Evolutionary conservation across 1,140 invertebrate genomes (phyloP).

Genomic region (Armadillidium nasatum): DNA sequence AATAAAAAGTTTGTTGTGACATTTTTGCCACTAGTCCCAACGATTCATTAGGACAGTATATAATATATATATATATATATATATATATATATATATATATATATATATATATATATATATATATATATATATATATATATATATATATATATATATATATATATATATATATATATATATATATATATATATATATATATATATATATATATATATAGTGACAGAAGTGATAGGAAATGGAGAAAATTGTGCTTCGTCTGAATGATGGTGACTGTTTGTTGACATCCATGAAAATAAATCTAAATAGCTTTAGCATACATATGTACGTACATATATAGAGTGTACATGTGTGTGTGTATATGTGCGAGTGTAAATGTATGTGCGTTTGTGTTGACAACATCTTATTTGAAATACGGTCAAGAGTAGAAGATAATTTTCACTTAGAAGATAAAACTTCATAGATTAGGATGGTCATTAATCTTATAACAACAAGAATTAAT

Average conservation of each 20-base stretch:
- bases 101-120: too few relatives aligned
- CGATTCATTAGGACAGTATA: too few relatives aligned
- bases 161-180: too few relatives aligned
- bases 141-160: too few relatives aligned
- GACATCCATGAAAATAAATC: not conserved
- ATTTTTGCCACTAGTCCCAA: too few relatives aligned
- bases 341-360: not conserved
- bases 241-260: not conserved
- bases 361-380: not conserved
- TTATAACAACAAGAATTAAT: conserved; percentile 3
- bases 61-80: too few relatives aligned
- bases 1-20: too few relatives aligned
- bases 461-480: not conserved
- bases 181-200: too few relatives aligned
- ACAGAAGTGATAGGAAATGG: not conserved
- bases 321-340: not conserved
- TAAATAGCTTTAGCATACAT: not conserved
- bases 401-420: not conserved
- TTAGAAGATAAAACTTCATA: not conserved
- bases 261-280: not conserved
- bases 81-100: too few relatives aligned
- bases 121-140: too few relatives aligned
- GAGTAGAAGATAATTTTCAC: not conserved
- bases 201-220: too few relatives aligned
- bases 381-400: not conserved